Conservation (phyloP, 1,140 invertebrate genomes). For the Goniozus legneri region DNA sequence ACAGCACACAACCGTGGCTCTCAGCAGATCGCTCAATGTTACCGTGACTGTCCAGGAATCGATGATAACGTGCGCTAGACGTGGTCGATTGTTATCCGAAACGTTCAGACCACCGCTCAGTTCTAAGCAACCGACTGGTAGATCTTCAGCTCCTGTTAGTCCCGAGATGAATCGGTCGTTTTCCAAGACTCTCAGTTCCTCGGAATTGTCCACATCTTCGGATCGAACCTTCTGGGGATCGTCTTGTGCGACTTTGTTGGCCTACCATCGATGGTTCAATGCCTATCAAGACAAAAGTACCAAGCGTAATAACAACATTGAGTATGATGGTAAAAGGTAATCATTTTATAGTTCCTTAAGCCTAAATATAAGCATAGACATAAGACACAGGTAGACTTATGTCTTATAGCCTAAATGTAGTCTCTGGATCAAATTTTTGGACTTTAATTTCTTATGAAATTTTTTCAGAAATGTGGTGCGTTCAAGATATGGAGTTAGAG, state of each 20-base stretch:
- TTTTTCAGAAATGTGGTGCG: conserved; percentile 52
- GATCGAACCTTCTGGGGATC: conserved; percentile 48
- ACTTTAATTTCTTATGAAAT: conserved; percentile 1
- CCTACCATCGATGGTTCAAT: conserved; percentile 51
- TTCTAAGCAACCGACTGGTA: conserved; percentile 21
- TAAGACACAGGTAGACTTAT: too few species aligned
- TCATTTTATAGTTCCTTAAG: background rate
- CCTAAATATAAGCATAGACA: too few species aligned
- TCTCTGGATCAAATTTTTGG: background rate
- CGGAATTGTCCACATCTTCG: conserved; percentile 24
- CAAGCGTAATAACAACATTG: conserved; percentile 31
- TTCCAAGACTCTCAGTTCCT: conserved; percentile 27
- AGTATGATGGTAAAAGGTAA: conserved; percentile 48
- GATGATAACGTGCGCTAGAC: conserved; percentile 27
- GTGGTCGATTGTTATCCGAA: conserved; percentile 43
- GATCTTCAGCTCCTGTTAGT: conserved; percentile 47
- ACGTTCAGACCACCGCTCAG: conserved; percentile 32
- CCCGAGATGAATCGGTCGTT: conserved; percentile 49
- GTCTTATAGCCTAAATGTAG: too few species aligned
- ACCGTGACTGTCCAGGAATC: conserved; percentile 46
- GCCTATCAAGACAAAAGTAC: conserved; percentile 32
- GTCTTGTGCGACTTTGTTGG: conserved; percentile 44
- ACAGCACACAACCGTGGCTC: conserved; percentile 46
- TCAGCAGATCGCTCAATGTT: conserved; percentile 45
- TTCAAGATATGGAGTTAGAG: conserved; percentile 55